Percentiles rank a stretch among this genome's conserved stretches.
These are phyloP conservation scores for Pseudachorutes palmiensis DNA, from an alignment of 1,140 invertebrate genomes.

Conservation along the genomic window DNA sequence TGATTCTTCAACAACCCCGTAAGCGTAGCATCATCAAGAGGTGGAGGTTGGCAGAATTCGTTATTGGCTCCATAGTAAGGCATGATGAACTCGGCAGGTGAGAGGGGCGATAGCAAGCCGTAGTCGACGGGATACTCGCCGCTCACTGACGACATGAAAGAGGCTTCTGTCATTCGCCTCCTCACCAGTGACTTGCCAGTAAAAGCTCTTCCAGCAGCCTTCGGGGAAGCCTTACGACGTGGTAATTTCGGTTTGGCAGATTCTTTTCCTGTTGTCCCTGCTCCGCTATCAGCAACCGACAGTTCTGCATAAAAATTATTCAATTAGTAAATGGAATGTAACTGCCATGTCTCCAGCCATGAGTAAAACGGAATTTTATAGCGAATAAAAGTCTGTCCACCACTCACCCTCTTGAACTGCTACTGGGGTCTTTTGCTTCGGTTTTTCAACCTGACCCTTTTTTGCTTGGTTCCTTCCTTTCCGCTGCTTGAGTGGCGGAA, in stretches of 20 bases:
- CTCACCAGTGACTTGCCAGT: neutral
- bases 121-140: neutral
- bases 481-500: slow-evolving; percentile 11
- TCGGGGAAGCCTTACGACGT: neutral
- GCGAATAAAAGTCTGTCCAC: no score
- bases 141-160: neutral
- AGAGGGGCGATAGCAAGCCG: neutral
- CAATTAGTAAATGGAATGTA: no score
- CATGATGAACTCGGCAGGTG: slow-evolving; percentile 1
- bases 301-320: no score
- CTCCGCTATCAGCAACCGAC: no score
- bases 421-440: neutral
- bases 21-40: neutral
- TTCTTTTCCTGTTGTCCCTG: no score
- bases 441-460: neutral
- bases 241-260: neutral
- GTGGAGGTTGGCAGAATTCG: neutral
- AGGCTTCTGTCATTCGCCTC: neutral
- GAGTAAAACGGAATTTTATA: no score
- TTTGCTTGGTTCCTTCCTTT: neutral
- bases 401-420: neutral
- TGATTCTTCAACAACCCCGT: slow-evolving; percentile 21
- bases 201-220: neutral
- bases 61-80: neutral
- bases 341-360: no score